These are phyloP conservation scores for Hydrolagus affinis DNA, from an alignment of 2,113 vertebrate genomes.

Conservation along the genomic window DNA sequence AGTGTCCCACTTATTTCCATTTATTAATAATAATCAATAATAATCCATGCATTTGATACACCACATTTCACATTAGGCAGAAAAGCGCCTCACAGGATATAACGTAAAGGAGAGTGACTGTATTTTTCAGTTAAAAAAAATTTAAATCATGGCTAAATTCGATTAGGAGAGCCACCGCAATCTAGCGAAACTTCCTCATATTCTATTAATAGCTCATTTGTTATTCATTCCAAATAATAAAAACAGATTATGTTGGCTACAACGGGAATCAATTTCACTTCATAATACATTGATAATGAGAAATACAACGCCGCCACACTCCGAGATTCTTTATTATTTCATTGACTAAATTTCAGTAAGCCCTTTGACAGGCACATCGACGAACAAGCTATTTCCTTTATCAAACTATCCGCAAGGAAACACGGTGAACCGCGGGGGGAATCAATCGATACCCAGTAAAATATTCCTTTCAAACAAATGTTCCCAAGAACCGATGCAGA, in stretches of 20 bases:
- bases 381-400: background rate
- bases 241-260: background rate
- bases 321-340: background rate
- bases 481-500: background rate
- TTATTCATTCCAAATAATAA: background rate
- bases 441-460: background rate
- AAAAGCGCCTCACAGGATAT: too few species aligned
- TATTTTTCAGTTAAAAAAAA: too few species aligned
- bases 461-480: constrained; percentile 2
- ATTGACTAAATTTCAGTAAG: background rate
- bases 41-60: too few species aligned
- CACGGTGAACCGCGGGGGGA: background rate
- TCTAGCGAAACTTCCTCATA: background rate
- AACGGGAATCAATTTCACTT: background rate
- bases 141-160: too few species aligned
- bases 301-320: background rate
- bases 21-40: too few species aligned
- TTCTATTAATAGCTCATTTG: background rate
- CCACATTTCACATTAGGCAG: too few species aligned
- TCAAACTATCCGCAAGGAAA: too few species aligned
- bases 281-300: background rate
- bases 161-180: too few species aligned
- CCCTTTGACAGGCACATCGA: background rate
- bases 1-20: too few species aligned
- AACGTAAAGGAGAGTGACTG: too few species aligned